phyloP scores from a whole-genome alignment of 2,888 invertebrate species.

The Pachliopta kotzebuea region DNA sequence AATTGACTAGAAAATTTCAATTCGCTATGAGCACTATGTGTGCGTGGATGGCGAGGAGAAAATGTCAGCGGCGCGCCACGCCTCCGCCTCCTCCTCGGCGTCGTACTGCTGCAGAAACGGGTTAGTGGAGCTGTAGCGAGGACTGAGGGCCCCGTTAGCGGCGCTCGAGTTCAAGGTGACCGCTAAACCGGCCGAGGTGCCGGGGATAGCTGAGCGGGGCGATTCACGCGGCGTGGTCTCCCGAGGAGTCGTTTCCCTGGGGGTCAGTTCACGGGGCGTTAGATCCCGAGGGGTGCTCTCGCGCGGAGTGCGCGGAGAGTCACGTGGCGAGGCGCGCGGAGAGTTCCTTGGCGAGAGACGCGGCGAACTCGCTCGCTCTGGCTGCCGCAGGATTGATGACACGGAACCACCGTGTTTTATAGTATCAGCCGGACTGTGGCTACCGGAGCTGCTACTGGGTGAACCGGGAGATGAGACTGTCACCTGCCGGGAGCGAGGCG shows the following conservation, averaged over 20 bases:
- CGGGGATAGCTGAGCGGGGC: conserved; percentile 72
- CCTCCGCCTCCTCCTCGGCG: conserved; percentile 73
- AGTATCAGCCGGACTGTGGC: conserved; percentile 89
- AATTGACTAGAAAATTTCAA: conserved; percentile 80
- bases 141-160: conserved; percentile 46
- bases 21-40: conserved; percentile 74
- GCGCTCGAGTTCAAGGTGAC: conserved; percentile 76
- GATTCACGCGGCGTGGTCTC: conserved; percentile 54
- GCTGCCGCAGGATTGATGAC: conserved; percentile 69
- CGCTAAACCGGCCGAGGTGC: conserved; percentile 82
- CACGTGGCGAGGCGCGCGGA: conserved; percentile 64
- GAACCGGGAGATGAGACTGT: conserved; percentile 88
- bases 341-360: conserved; percentile 70
- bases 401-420: conserved; percentile 83
- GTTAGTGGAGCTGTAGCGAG: conserved; percentile 78
- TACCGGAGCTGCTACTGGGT: conserved; percentile 92
- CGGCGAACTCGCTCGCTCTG: conserved; percentile 60
- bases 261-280: conserved; percentile 38
- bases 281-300: conserved; percentile 39
- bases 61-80: conserved; percentile 72
- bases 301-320: conserved; percentile 52
- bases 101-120: conserved; percentile 82
- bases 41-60: conserved; percentile 72
- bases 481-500: conserved; percentile 74
- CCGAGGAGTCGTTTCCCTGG: conserved; percentile 50